Conservation (phyloP, 2,888 invertebrate species). For the Ophioninae sp. region DNA sequence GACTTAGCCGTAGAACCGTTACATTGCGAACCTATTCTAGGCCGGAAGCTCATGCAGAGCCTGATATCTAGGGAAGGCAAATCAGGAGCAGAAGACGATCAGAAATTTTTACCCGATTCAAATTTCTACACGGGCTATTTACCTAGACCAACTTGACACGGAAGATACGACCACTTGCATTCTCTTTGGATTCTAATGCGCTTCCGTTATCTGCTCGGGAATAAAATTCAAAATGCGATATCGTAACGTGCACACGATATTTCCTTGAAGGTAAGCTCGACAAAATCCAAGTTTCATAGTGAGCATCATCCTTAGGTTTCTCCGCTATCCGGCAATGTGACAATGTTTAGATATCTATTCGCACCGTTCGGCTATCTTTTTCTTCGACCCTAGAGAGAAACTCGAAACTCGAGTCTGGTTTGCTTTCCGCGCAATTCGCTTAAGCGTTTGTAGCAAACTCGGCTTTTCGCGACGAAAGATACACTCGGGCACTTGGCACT, state of each 20-base stretch:
- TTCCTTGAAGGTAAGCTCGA: constrained; percentile 14
- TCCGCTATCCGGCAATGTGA: constrained; percentile 30
- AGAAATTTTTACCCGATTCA: no score
- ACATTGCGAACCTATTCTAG: no score
- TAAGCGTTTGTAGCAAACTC: constrained; percentile 22
- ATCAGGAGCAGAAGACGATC: no score
- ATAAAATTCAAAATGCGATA: constrained; percentile 34
- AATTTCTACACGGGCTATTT: no score
- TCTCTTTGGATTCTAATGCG: constrained; percentile 8
- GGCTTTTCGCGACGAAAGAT: constrained; percentile 30
- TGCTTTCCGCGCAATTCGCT: constrained; percentile 31
- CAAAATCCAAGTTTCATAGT: constrained; percentile 25
- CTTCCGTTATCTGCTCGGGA: constrained; percentile 21
- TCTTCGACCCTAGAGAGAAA: constrained; percentile 19
- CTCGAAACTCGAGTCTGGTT: constrained; percentile 8
- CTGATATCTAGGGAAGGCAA: no score
- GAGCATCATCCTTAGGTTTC: constrained; percentile 31
- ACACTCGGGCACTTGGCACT: constrained; percentile 28
- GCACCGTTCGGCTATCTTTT: constrained; percentile 5
- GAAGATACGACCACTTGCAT: constrained; percentile 21
- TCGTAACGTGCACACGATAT: constrained; percentile 21
- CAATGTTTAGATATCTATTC: constrained; percentile 43
- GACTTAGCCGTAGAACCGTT: no score
- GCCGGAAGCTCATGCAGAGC: no score
- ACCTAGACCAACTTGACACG: neutral